Evolutionary conservation across 2,888 invertebrate species (phyloP).

Genomic region (Drosophila paracracens): DNA sequence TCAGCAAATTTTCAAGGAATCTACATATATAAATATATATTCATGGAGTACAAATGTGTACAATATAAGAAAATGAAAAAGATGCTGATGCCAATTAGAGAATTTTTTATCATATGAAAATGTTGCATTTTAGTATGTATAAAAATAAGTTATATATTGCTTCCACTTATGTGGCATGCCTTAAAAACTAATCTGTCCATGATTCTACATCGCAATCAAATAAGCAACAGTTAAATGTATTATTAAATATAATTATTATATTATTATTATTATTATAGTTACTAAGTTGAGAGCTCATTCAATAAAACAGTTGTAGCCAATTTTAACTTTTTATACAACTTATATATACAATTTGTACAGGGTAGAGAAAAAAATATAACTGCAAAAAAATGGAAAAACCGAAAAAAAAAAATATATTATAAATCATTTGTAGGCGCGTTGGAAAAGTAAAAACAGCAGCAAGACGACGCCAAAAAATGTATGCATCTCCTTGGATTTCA

Average conservation of each 20-base stretch:
- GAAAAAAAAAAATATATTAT: conserved; percentile 37
- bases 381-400: conserved; percentile 29
- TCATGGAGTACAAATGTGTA: background rate
- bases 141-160: too few relatives aligned
- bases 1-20: conserved; percentile 4
- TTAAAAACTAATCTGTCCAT: too few relatives aligned
- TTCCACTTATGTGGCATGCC: too few relatives aligned
- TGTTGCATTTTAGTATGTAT: too few relatives aligned
- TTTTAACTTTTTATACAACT: background rate
- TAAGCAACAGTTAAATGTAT: background rate
- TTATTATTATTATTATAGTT: background rate
- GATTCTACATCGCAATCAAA: too few relatives aligned
- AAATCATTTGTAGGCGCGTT: conserved; percentile 68
- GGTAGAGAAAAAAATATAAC: conserved; percentile 35
- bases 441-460: conserved; percentile 75
- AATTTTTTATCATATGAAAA: too few relatives aligned
- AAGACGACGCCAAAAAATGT: conserved; percentile 66
- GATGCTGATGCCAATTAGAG: background rate
- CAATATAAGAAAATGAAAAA: too few relatives aligned
- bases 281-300: background rate
- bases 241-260: background rate
- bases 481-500: conserved; percentile 73
- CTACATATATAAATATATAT: background rate
- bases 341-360: conserved; percentile 22
- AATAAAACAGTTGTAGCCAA: background rate